phyloP scores from a whole-genome alignment of 2,888 invertebrate species.

The Volucella zonaria region DNA sequence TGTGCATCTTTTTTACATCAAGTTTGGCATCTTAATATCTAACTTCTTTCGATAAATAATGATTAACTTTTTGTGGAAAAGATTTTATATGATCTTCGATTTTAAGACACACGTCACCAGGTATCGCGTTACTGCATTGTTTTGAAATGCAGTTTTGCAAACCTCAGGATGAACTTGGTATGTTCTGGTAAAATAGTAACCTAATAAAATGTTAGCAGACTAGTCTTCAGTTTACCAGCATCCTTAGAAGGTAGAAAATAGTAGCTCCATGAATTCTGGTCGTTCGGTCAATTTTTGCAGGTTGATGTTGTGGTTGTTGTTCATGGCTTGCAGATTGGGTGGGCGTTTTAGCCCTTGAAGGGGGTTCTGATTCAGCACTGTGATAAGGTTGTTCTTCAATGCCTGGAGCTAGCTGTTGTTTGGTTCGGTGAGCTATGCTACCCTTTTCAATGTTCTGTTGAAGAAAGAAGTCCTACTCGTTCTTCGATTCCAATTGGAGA shows the following conservation, averaged over 20 bases:
- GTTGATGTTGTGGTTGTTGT: neutral
- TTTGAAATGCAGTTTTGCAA: conserved; percentile 40
- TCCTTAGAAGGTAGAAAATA: too few species aligned
- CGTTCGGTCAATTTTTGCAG: conserved; percentile 9
- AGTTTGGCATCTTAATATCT: too few species aligned
- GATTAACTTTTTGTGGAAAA: too few species aligned
- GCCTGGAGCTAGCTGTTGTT: conserved; percentile 1
- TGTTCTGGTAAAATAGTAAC: conserved; percentile 22
- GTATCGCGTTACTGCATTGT: conserved; percentile 2
- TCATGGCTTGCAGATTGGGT: neutral
- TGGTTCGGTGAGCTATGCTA: conserved; percentile 2
- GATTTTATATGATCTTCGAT: too few species aligned
- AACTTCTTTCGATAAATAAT: too few species aligned
- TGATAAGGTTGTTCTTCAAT: conserved; percentile 9
- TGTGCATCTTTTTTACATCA: too few species aligned
- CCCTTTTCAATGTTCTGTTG: conserved; percentile 3
- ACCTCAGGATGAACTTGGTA: conserved; percentile 2
- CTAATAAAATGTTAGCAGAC: conserved; percentile 28
- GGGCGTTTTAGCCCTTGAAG: too few species aligned
- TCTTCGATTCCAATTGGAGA: conserved; percentile 23
- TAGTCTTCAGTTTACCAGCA: too few species aligned
- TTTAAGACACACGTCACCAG: too few species aligned
- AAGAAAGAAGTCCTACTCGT: conserved; percentile 27
- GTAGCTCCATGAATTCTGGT: conserved; percentile 26
- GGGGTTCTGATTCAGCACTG: too few species aligned